Base-by-base conservation (phyloP, 2,888 invertebrate genomes). In the Rhingia campestris region DNA sequence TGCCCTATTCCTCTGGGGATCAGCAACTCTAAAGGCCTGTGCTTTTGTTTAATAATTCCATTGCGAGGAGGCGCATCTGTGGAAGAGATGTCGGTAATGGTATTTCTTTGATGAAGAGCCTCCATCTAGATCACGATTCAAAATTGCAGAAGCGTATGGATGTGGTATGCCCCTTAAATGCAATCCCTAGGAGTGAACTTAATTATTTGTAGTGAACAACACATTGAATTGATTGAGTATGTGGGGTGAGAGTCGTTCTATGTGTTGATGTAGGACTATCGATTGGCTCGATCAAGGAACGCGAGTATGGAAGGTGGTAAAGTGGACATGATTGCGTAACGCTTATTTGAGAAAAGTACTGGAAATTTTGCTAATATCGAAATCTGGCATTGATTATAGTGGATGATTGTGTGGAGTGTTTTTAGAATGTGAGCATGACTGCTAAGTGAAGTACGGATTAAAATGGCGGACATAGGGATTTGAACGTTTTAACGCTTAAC, bases 1-100 rank as follows among this genome's bases (percentile, higher is more conserved):
- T 74, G 61, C 61, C 61, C 61, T 74, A 67, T 80, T 67, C 74
- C 80, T 80, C 35, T 41, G 61, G 66, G 74, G 53, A 80, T 73
- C 35, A 58, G 49, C 9, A 33, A 32, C n/a, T 12, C 7, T 32
- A 30, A 37, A 56, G 45, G 32, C 14, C 45, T 51, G 66, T 32
- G 49, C 43, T 72, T 64, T 58, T 54, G 7, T 63, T 69, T 70
- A 58, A 53, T 70, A 43, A 43, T 56, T 77, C 35, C 49, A 56
- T n/a, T 37, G 33, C 37, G 37, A 49, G 54, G 53, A 49, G 70
- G 49, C n/a, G 63, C 56, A 58, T 35, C n/a, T 10, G 35, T 14
- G 32, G 37, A 59, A 66, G 51, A 66, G 35, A 58, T 49, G 56
- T 39, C 43, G 49, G 72, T 72, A 58, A 58, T 73, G 59, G 59